Evolutionary conservation across 2,113 vertebrate genomes (phyloP), one percentile per base, ranked within the genome.

Genomic region (Macquaria australasica): DNA sequence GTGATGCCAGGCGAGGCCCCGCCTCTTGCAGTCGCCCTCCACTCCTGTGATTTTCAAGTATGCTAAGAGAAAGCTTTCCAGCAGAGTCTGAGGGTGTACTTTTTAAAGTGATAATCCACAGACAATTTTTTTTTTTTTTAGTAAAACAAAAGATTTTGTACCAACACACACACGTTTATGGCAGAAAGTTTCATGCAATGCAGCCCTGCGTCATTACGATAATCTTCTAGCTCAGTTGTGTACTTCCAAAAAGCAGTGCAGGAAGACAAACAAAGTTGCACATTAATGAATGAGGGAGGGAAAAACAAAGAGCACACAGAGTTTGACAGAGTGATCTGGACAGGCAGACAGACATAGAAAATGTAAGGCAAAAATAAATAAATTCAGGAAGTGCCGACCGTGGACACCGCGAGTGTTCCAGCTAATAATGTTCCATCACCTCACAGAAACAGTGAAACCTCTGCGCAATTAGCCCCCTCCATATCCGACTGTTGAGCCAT

Each of bases 391-490:
- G 62, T 60, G 43, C 48, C 64, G 25, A 83, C 73, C 59, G 48
- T 59, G 85, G 77, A 87, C 83, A 25, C 69, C 4, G 68, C 28
- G 20, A 88, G 86, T 85, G 89, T 92, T 90, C 88, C 87, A 76
- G 80, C 87, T 91, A 90, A 88, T 91, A 90, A 89, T 77, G 88
- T 89, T 85, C 87, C 85, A 75, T 87, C 88, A 70, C 85, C 90
- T 92, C 91, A 77, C 87, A 92, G 85, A 91, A 77, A 92, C 88
- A 83, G 85, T 82, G 77, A n/a, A n/a, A 94, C 90, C 91, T 86
- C 92, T 69, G 85, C 34, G 79, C 92, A 94, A 95, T 95, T 95
- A 94, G 89, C 90, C 91, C 90, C 91, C 84, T 84, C 83, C 83
- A 20, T 68, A 77, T 82, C 70, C 34, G 67, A 73, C 89, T 78